These are phyloP conservation scores for Falco punctatus DNA, from an alignment of 2,113 vertebrate genomes.

Conservation along the genomic window DNA sequence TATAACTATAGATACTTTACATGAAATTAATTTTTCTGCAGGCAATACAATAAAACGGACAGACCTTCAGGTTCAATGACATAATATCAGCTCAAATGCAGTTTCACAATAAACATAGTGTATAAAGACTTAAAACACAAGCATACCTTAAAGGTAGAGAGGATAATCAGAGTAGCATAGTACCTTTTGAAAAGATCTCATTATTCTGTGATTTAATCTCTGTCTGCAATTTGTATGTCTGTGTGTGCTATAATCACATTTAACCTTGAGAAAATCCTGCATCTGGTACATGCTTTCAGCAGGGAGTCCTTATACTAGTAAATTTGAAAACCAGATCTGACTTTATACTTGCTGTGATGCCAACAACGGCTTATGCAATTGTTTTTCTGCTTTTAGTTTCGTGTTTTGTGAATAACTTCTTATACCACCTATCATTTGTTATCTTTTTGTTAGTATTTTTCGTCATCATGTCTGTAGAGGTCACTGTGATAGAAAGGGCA, in stretches of 20 bases:
- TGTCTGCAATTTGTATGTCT: constrained; percentile 24
- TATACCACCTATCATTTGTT: background rate
- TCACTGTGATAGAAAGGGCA: constrained; percentile 32
- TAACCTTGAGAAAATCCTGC: constrained; percentile 63
- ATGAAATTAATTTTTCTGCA: constrained; percentile 7
- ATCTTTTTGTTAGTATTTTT: constrained; percentile 50
- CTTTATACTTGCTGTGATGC: constrained; percentile 51
- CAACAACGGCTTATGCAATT: constrained; percentile 23
- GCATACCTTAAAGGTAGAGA: constrained; percentile 20
- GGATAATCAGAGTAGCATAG: constrained; percentile 22
- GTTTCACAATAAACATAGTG: background rate
- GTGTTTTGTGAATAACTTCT: constrained; percentile 34
- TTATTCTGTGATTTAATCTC: constrained; percentile 58
- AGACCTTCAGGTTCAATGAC: constrained; percentile 15
- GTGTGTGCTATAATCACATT: constrained; percentile 20
- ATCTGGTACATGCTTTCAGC: constrained; percentile 44
- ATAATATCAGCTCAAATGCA: constrained; percentile 26
- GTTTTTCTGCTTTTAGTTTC: constrained; percentile 38
- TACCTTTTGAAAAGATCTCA: constrained; percentile 42
- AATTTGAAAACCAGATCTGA: constrained; percentile 43
- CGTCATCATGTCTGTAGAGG: constrained; percentile 15
- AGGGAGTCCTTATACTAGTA: constrained; percentile 28
- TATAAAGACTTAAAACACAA: constrained; percentile 31
- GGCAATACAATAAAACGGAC: background rate
- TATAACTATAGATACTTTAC: background rate